A percentile compares a stretch with the other conserved stretches of the same genome.
phyloP scores from a whole-genome alignment of 2,113 vertebrate species.

The Lampris megalopsis region DNA sequence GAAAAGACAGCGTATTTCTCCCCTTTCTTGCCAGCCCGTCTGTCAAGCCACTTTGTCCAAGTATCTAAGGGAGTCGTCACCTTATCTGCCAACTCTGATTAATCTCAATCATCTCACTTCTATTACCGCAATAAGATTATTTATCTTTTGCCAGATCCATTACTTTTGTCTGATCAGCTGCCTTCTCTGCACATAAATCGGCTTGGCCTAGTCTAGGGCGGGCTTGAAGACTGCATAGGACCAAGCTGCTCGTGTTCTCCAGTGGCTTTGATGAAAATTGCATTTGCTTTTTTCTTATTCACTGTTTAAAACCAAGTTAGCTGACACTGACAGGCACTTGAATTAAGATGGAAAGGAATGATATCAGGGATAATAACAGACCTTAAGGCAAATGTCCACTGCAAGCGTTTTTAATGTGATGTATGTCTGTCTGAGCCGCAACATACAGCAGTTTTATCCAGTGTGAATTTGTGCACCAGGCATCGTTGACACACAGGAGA shows the following conservation, averaged over 20 bases:
- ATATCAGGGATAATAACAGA: neutral
- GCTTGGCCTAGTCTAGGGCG: constrained; percentile 1
- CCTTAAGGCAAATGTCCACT: too few species aligned
- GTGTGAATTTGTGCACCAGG: too few species aligned
- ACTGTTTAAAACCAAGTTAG: neutral
- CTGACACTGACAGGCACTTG: neutral
- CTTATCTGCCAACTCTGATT: constrained; percentile 51
- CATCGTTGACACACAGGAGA: too few species aligned
- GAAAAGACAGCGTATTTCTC: constrained; percentile 12
- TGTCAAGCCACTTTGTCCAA: constrained; percentile 33
- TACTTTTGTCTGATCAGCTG: constrained; percentile 46
- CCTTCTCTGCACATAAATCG: constrained; percentile 10
- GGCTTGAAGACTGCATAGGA: neutral
- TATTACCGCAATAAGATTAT: constrained; percentile 44
- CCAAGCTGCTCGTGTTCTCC: neutral
- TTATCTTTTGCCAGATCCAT: constrained; percentile 47
- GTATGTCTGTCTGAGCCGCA: too few species aligned
- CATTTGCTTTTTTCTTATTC: constrained; percentile 17
- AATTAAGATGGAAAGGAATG: neutral
- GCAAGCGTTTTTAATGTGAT: too few species aligned
- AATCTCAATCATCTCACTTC: constrained; percentile 48
- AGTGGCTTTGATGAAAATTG: neutral
- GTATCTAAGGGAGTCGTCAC: constrained; percentile 13
- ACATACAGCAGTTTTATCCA: too few species aligned
- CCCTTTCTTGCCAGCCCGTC: constrained; percentile 31